phyloP scores from a whole-genome alignment of 2,888 invertebrate genomes.

The Nomada lathburiana region DNA sequence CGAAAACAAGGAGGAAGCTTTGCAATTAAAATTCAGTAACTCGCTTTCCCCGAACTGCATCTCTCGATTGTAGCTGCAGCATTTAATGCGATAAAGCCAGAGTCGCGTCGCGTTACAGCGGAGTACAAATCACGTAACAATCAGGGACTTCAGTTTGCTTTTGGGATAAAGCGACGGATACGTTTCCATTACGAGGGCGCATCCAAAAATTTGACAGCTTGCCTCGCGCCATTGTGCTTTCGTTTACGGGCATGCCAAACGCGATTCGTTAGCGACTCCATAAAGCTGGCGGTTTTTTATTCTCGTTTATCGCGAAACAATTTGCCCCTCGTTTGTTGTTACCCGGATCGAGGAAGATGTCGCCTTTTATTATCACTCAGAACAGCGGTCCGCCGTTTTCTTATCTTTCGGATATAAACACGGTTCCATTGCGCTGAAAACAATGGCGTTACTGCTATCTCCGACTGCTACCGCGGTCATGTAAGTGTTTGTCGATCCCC shows the following conservation, averaged over 20 bases:
- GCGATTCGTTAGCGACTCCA: neutral
- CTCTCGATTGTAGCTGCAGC: slow-evolving; percentile 19
- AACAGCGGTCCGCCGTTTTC: slow-evolving; percentile 27
- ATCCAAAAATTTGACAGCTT: too few relatives aligned
- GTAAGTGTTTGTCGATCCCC: slow-evolving; percentile 12
- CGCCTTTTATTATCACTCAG: slow-evolving; percentile 29
- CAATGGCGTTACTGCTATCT: slow-evolving; percentile 16
- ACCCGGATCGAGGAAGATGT: neutral
- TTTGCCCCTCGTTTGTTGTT: slow-evolving; percentile 10
- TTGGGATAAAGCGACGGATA: neutral
- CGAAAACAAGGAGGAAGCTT: slow-evolving; percentile 41
- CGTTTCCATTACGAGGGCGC: neutral
- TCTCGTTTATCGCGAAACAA: neutral
- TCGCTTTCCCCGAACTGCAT: slow-evolving; percentile 28
- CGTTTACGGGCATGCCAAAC: neutral
- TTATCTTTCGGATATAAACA: slow-evolving; percentile 44
- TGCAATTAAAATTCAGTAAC: slow-evolving; percentile 58
- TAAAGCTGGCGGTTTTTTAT: neutral
- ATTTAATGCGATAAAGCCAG: slow-evolving; percentile 38
- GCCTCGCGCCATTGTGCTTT: neutral
- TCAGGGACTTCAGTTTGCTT: slow-evolving; percentile 16
- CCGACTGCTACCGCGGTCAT: neutral
- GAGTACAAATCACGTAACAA: slow-evolving; percentile 32
- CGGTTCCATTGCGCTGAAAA: slow-evolving; percentile 25
- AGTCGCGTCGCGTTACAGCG: neutral